Conservation (phyloP, 2,113 vertebrate genomes). For the Micronycteris hirsuta region DNA sequence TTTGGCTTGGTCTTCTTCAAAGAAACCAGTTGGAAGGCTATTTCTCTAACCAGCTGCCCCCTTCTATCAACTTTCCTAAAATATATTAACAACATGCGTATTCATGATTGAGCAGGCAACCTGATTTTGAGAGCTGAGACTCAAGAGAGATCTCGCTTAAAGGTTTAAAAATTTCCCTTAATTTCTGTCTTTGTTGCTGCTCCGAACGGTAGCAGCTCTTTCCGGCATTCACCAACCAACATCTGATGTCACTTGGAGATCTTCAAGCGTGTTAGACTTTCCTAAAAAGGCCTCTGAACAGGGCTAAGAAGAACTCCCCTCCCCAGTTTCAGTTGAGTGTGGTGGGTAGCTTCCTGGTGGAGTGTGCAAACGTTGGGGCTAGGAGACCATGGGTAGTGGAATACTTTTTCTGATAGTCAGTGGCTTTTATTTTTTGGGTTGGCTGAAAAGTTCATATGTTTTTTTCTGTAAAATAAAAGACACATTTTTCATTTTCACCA, state of each 20-base stretch:
- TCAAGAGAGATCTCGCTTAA: not conserved
- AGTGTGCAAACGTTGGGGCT: not conserved
- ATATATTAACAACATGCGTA: conserved; percentile 11
- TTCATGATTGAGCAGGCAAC: not conserved
- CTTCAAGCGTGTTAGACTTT: conserved; percentile 22
- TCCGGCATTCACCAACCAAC: not conserved
- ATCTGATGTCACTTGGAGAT: not conserved
- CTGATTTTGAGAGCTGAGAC: not conserved
- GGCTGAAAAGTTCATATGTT: too few relatives aligned
- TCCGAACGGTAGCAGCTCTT: not conserved
- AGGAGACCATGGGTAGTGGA: not conserved
- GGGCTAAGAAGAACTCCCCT: not conserved
- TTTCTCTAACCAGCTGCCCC: not conserved
- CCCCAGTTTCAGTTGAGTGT: not conserved
- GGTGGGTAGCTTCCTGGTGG: not conserved
- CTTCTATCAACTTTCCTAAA: not conserved
- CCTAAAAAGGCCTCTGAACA: not conserved
- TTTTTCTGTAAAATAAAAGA: too few relatives aligned
- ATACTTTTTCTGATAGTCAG: not conserved
- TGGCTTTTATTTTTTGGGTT: not conserved
- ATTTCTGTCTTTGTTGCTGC: not conserved
- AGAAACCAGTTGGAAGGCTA: not conserved
- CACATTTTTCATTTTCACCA: too few relatives aligned
- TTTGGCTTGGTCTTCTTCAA: not conserved
- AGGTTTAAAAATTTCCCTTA: not conserved